Conservation (phyloP, 2,888 invertebrate genomes). For the Tuberolachnus salignus region DNA sequence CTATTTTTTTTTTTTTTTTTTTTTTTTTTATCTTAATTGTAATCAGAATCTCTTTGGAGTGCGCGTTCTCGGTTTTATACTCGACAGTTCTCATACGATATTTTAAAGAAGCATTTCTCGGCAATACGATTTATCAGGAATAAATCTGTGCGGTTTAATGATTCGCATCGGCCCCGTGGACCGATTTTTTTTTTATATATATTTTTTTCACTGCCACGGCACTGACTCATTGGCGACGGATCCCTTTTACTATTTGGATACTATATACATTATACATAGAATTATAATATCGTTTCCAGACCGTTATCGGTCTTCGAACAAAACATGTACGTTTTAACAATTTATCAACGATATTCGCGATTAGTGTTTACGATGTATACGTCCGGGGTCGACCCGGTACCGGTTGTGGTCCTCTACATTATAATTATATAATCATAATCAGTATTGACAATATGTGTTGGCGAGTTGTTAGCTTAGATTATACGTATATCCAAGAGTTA, state of each 20-base stretch:
- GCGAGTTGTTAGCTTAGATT: constrained; percentile 32
- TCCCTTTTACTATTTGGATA: constrained; percentile 18
- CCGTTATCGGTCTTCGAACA: no score
- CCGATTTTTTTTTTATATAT: no score
- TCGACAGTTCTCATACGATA: not conserved
- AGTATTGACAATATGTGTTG: not conserved
- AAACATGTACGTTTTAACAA: no score
- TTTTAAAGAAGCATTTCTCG: constrained; percentile 2
- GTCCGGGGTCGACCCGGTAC: no score
- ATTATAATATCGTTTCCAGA: not conserved
- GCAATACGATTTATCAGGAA: constrained; percentile 1
- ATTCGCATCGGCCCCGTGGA: no score
- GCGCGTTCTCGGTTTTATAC: not conserved
- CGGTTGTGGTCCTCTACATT: constrained; percentile 3
- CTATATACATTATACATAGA: not conserved
- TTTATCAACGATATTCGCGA: no score
- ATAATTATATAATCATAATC: no score
- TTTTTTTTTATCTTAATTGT: not conserved
- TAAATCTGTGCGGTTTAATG: constrained; percentile 22
- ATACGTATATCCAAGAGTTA: not conserved
- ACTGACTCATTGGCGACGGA: not conserved
- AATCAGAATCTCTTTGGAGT: constrained; percentile 18
- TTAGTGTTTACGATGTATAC: no score
- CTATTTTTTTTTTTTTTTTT: not conserved
- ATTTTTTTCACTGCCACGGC: no score